Base-by-base conservation (phyloP, 2,113 vertebrate species). In the Elachura formosa region DNA sequence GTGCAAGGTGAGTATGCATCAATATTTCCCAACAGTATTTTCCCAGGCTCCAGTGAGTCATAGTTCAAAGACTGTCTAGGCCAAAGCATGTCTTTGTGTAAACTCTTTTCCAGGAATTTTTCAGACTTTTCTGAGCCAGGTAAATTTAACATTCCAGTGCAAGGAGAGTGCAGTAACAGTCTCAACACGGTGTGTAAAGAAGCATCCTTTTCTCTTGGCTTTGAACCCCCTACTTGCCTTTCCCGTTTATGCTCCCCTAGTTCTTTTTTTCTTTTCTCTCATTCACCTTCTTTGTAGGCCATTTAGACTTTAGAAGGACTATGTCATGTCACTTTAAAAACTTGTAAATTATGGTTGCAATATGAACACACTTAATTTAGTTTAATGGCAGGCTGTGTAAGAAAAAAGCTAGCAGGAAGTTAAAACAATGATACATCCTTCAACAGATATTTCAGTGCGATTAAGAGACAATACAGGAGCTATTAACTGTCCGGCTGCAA, bases 381-480 rank as follows among this genome's bases (percentile, higher is more conserved):
- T 84, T 78, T 92, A 54, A 75, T 72, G 74, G 49, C 69, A 81
- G 91, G 43, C 87, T 62, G 69, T 68, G 64, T 64, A 84, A 84
- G 86, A 49, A 72, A 63, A 86, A 92, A 76, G 45, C 88, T 73
- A 73, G 25, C 80, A 94, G 93, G 93, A 97, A 94, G 91, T 61
- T 90, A 87, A 87, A 94, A 94, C 94, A 94, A 94, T 94, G 86
- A 54, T 90, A 61, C 69, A 81, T 97, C 89, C 91, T 90, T 94
- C 91, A 92, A 21, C 76, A 94, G 91, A 61, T 59, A 55, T 86
- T 86, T 90, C 73, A 68, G 84, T 63, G 83, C 81, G 94, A 86
- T 92, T 90, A 93, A 74, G 40, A 90, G 86, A 96, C 95, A 97
- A 92, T 94, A 67, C 91, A 84, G 91, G 80, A 94, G 88, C 92